Conservation (phyloP, 1,140 invertebrate species). For the Grapholita molesta region DNA sequence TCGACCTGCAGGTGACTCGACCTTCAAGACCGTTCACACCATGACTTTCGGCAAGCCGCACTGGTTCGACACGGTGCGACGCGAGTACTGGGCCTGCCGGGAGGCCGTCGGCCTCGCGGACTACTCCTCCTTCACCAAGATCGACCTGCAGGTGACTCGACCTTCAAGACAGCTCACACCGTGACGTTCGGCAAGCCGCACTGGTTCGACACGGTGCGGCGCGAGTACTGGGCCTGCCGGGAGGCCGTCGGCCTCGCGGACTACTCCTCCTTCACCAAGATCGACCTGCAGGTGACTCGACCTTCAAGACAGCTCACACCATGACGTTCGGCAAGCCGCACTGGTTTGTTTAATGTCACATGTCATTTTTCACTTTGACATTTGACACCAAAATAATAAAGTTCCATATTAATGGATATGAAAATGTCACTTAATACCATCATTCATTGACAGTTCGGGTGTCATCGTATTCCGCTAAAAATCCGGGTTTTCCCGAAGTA, state of each 20-base stretch:
- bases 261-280: slow-evolving; percentile 99
- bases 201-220: slow-evolving; percentile 94
- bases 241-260: slow-evolving; percentile 96
- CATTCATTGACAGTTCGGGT: too few species aligned
- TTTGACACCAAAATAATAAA: too few species aligned
- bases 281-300: slow-evolving; percentile 92
- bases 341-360: too few species aligned
- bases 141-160: slow-evolving; percentile 92
- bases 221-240: slow-evolving; percentile 96
- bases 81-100: slow-evolving; percentile 96
- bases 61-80: slow-evolving; percentile 94
- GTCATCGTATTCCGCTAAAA: too few species aligned
- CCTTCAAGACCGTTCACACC: slow-evolving; percentile 84
- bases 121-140: slow-evolving; percentile 99
- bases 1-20: slow-evolving; percentile 92
- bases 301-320: slow-evolving; percentile 84
- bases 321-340: slow-evolving; percentile 92
- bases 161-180: slow-evolving; percentile 84
- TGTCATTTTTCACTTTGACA: too few species aligned
- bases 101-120: slow-evolving; percentile 96
- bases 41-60: slow-evolving; percentile 92
- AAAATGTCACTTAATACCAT: too few species aligned
- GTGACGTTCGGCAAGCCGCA: slow-evolving; percentile 92
- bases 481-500: too few species aligned
- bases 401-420: too few species aligned